phyloP scores from a whole-genome alignment of 1,140 invertebrate genomes.

The Neuroterus valhalla region DNA sequence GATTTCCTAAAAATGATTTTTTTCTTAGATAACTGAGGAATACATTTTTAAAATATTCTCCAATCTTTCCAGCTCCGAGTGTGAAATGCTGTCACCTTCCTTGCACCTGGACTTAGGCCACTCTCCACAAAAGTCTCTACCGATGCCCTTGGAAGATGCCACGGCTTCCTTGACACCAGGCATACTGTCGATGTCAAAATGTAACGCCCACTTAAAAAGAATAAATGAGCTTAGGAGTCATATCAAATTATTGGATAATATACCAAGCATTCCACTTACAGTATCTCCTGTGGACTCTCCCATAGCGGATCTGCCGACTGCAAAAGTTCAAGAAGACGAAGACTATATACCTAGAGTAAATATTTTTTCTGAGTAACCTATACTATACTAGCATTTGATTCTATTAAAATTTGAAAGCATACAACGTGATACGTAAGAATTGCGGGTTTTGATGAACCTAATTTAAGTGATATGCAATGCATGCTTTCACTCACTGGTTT shows the following conservation, averaged over 20 bases:
- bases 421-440: too few relatives aligned
- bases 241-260: conserved; percentile 69
- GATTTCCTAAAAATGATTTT: too few relatives aligned
- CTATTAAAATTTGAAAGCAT: background rate
- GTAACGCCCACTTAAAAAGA: conserved; percentile 70
- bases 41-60: background rate
- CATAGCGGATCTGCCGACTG: conserved; percentile 45
- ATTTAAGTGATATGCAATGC: too few relatives aligned
- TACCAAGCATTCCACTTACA: conserved; percentile 67
- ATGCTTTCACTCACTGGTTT: background rate
- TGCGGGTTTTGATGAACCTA: too few relatives aligned
- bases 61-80: background rate
- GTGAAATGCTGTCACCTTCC: background rate
- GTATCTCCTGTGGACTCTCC: conserved; percentile 59
- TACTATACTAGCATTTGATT: background rate
- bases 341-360: conserved; percentile 51
- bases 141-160: conserved; percentile 20
- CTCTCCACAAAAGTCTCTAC: conserved; percentile 43
- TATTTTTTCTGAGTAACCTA: conserved; percentile 1
- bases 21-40: too few relatives aligned
- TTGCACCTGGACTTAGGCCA: conserved; percentile 37
- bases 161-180: conserved; percentile 48
- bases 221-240: conserved; percentile 66
- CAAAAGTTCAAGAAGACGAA: conserved; percentile 60
- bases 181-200: conserved; percentile 62